phyloP scores from a whole-genome alignment of 2,888 invertebrate genomes.

The Drosophila mayaguana region DNA sequence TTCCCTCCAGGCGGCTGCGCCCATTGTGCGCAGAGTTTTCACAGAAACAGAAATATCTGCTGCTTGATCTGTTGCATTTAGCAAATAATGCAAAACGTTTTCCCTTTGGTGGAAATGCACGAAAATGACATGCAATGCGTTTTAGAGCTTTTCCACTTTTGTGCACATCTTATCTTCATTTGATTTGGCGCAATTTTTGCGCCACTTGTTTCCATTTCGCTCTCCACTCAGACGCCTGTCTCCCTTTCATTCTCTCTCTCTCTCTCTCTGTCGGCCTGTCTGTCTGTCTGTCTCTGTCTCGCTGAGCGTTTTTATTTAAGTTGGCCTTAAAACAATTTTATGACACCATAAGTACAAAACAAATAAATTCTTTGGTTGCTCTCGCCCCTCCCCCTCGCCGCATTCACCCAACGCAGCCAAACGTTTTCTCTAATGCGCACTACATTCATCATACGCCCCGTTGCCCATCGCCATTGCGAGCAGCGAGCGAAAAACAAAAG shows the following conservation, averaged over 20 bases:
- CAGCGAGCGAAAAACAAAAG: slow-evolving; percentile 52
- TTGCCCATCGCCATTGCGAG: slow-evolving; percentile 46
- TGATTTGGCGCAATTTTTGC: slow-evolving; percentile 51
- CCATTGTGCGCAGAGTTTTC: background rate
- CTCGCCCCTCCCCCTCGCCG: background rate
- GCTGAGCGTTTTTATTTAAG: slow-evolving; percentile 60
- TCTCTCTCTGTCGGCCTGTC: too few species aligned
- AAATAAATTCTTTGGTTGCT: slow-evolving; percentile 69
- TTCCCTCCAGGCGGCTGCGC: too few species aligned
- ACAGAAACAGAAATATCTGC: background rate
- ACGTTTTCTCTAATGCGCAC: slow-evolving; percentile 68
- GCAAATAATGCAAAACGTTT: slow-evolving; percentile 66
- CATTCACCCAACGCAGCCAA: slow-evolving; percentile 5
- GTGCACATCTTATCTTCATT: slow-evolving; percentile 54
- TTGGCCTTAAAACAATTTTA: slow-evolving; percentile 78
- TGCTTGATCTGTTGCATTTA: slow-evolving; percentile 18
- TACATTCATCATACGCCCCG: slow-evolving; percentile 77
- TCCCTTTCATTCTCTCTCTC: background rate
- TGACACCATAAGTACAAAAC: slow-evolving; percentile 77
- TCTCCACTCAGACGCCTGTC: slow-evolving; percentile 42
- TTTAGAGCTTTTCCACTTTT: slow-evolving; percentile 52
- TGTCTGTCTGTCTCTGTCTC: background rate
- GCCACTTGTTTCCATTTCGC: slow-evolving; percentile 37
- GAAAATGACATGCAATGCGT: slow-evolving; percentile 62
- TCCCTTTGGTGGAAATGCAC: slow-evolving; percentile 61